These are phyloP conservation scores for Menura novaehollandiae DNA, from an alignment of 2,113 vertebrate genomes.

Conservation along the genomic window DNA sequence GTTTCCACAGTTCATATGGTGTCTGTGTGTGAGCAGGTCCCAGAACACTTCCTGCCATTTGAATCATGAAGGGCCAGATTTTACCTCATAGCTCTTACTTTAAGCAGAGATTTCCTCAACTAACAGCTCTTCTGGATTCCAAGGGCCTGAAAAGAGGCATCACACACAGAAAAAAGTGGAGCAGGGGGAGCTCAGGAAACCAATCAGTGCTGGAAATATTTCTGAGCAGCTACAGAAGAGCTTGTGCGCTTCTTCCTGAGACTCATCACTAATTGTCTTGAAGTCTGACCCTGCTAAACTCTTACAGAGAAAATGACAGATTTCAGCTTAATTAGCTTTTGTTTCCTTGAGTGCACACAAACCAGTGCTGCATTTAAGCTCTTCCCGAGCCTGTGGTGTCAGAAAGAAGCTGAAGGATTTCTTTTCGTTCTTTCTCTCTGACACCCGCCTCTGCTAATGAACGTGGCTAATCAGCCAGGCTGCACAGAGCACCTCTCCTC, in stretches of 20 bases:
- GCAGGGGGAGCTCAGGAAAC: not conserved
- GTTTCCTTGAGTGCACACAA: not conserved
- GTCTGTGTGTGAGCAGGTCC: not conserved
- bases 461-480: not conserved
- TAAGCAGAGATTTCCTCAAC: conserved; percentile 25
- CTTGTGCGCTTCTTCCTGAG: not conserved
- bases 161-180: not conserved
- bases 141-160: not conserved
- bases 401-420: not conserved
- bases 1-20: conserved; percentile 6
- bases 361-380: not conserved
- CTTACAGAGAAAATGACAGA: conserved; percentile 51
- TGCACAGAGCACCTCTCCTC: not conserved
- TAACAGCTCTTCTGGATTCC: conserved; percentile 11
- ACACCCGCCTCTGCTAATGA: not conserved
- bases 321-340: conserved; percentile 62
- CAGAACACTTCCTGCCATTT: not conserved
- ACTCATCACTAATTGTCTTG: conserved; percentile 36
- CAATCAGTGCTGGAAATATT: not conserved
- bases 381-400: not conserved
- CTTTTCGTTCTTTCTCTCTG: not conserved
- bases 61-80: not conserved
- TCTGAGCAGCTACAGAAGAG: not conserved
- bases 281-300: conserved; percentile 49
- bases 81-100: conserved; percentile 24